Evolutionary conservation across 1,140 invertebrate genomes (phyloP).

Genomic region (Drosophila punjabiensis): DNA sequence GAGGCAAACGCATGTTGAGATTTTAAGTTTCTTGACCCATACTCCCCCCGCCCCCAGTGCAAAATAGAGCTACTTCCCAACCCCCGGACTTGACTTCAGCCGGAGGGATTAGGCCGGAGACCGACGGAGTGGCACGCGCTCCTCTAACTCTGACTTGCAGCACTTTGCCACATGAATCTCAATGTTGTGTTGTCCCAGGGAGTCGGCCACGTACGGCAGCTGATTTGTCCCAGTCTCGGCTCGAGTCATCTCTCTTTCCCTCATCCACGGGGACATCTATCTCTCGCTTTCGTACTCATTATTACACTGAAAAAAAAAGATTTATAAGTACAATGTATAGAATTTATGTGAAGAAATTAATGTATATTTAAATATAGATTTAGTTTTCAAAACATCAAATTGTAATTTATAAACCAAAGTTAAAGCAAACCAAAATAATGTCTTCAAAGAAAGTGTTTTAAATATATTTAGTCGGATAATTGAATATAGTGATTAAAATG

Average conservation of each 20-base stretch:
- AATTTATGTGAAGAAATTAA: not conserved
- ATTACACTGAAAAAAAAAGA: conserved; percentile 1
- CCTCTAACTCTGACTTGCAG: conserved; percentile 28
- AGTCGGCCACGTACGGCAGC: conserved; percentile 64
- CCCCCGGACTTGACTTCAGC: conserved; percentile 13
- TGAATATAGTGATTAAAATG: no score
- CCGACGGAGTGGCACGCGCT: conserved; percentile 54
- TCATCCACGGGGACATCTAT: not conserved
- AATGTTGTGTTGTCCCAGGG: conserved; percentile 59
- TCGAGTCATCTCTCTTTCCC: conserved; percentile 5
- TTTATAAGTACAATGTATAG: not conserved
- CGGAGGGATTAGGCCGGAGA: conserved; percentile 47
- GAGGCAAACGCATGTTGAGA: conserved; percentile 69
- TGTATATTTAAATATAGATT: no score
- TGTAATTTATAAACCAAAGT: no score
- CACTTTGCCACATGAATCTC: conserved; percentile 73
- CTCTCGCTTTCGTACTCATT: conserved; percentile 17
- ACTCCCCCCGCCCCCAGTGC: not conserved
- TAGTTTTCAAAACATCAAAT: no score
- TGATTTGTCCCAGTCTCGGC: conserved; percentile 59
- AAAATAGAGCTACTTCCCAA: conserved; percentile 20
- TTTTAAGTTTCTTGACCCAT: conserved; percentile 67
- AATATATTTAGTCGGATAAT: no score
- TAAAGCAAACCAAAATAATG: no score
- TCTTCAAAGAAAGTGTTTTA: no score